Base-by-base conservation (phyloP, 2,888 invertebrate genomes). In the Ennomos erosarius region DNA sequence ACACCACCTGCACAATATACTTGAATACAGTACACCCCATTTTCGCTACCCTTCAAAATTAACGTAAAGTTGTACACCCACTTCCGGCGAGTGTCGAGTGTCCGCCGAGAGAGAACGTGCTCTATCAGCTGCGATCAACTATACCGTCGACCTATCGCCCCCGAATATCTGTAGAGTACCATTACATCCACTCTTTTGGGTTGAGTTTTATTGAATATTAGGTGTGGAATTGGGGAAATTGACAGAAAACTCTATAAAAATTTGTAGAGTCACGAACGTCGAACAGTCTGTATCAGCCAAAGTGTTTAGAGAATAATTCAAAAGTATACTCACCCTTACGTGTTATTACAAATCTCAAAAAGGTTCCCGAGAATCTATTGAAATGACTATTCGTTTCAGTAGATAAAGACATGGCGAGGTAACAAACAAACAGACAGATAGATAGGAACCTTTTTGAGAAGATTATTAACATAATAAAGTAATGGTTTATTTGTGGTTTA, bases 91-190 rank as follows among this genome's bases (percentile, higher is more conserved):
- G 44, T 47, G 38, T 55, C 55, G 59, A 68, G 63, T 61, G 64
- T 62, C 59, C 50, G 52, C 46, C 52, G 62, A 63, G 64, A 49
- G 57, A 61, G 46, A 46, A 48, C 77, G 75, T 78, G 77, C 69
- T 67, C 62, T 78, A 78, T 78, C 77, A 61, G 55, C 43, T 44
- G 40, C 56, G 67, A 76, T 76, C 77, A 61, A 50, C 55, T 55
- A 58, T 50, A 58, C 62, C 62, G 51, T 34, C 54, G 34, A 54
- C 54, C 46, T 60, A 60, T 60, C 59, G 51, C 12, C 37, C 43
- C 50, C 45, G 16, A 55, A 60, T 45, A 60, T 60, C 59, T 55
- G 59, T 45, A 35, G 44, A 59, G 59, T 10, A 54, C 49, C 58
- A 44, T 54, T 59, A 50, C 58, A 49, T 34, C 57, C 52, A 11